Evolutionary conservation across 53 echinoderm and acorn worm genomes (phyloP).

Genomic region (Patiria pectinifera): DNA sequence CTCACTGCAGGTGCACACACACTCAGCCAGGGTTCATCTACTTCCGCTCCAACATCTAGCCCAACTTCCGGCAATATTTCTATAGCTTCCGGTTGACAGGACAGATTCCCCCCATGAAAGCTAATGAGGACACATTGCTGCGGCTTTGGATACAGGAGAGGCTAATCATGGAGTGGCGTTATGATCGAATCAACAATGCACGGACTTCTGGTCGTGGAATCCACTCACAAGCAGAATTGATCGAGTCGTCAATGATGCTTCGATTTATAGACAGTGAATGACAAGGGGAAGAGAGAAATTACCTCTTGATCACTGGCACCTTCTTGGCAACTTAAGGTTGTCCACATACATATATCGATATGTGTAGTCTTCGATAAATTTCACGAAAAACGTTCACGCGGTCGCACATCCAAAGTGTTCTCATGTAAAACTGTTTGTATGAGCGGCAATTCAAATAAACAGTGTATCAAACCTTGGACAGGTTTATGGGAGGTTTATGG

Average conservation of each 20-base stretch:
- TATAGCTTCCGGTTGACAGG: conserved; percentile 65
- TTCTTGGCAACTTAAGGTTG: neutral
- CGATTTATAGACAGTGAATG: neutral
- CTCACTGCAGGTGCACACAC: conserved; percentile 58
- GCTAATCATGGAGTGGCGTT: conserved; percentile 13
- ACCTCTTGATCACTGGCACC: neutral
- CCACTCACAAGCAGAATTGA: neutral
- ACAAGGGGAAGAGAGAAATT: neutral
- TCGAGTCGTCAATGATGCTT: neutral
- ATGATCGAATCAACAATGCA: conserved; percentile 50
- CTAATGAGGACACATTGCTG: conserved; percentile 40
- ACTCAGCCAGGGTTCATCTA: conserved; percentile 42
- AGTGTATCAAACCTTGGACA: no score
- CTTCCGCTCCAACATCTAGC: conserved; percentile 52
- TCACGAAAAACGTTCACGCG: no score
- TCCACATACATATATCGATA: neutral
- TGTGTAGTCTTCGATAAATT: no score
- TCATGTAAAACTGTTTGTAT: no score
- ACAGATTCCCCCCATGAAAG: conserved; percentile 48
- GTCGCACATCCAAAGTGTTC: no score
- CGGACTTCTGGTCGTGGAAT: neutral
- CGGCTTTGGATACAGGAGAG: neutral
- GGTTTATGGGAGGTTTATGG: no score
- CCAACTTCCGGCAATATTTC: conserved; percentile 66
- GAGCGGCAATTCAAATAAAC: no score